Conservation (phyloP, 2,888 invertebrate species). For the Phoenoteleia sp. region DNA sequence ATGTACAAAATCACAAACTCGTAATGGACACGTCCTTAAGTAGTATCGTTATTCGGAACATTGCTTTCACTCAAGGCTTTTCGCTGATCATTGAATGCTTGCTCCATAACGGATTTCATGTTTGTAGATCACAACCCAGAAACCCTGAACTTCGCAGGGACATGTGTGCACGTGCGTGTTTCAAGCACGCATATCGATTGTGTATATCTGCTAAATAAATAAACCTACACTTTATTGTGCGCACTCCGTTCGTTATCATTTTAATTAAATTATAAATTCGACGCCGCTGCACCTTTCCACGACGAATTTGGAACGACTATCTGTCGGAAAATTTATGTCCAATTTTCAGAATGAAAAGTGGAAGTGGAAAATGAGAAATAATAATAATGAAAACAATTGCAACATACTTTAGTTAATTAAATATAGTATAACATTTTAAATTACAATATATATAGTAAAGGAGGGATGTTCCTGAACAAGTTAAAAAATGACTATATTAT, state of each 20-base stretch:
- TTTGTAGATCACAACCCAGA: slow-evolving; percentile 84
- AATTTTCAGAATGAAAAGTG: too few species aligned
- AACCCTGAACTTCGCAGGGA: slow-evolving; percentile 80
- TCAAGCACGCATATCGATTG: slow-evolving; percentile 46
- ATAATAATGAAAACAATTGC: too few species aligned
- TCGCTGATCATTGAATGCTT: slow-evolving; percentile 64
- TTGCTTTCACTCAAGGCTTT: slow-evolving; percentile 71
- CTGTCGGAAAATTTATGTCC: too few species aligned
- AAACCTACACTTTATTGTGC: slow-evolving; percentile 14
- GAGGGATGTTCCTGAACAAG: too few species aligned
- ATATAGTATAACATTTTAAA: too few species aligned
- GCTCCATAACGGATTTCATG: slow-evolving; percentile 81
- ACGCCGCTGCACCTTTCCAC: not conserved
- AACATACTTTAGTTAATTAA: too few species aligned
- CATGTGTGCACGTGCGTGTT: slow-evolving; percentile 34
- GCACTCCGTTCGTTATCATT: slow-evolving; percentile 5
- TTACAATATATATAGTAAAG: too few species aligned
- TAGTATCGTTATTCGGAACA: slow-evolving; percentile 57
- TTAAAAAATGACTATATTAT: too few species aligned
- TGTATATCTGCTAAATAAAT: slow-evolving; percentile 17
- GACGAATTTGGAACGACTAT: not conserved
- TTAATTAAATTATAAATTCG: slow-evolving; percentile 30
- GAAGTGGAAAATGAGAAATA: too few species aligned
- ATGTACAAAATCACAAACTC: slow-evolving; percentile 2
- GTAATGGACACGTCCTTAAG: not conserved